Evolutionary conservation across 2,888 invertebrate genomes (phyloP).

Genomic region (Lobophora halterata): DNA sequence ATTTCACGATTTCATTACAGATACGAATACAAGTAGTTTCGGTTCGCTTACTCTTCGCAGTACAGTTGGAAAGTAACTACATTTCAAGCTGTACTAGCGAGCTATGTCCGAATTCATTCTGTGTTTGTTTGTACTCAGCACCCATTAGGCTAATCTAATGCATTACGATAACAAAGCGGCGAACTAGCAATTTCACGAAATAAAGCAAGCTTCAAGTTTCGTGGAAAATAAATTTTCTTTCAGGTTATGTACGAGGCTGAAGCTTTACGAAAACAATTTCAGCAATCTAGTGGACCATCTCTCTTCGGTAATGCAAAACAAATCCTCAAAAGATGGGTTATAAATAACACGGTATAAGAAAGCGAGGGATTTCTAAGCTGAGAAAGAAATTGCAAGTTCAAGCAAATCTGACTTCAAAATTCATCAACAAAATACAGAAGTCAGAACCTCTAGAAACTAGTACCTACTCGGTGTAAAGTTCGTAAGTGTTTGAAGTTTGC

Average conservation of each 20-base stretch:
- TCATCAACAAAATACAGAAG: conserved; percentile 12
- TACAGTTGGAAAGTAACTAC: conserved; percentile 9
- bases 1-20: conserved; percentile 35
- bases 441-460: conserved; percentile 10
- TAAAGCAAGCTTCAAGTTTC: conserved; percentile 8
- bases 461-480: conserved; percentile 10
- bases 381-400: conserved; percentile 9
- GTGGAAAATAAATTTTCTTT: conserved; percentile 10
- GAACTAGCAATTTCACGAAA: conserved; percentile 12
- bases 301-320: conserved; percentile 22
- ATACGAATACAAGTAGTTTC: conserved; percentile 23
- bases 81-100: conserved; percentile 6
- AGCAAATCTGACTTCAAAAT: too few species aligned
- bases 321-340: conserved; percentile 24
- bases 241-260: too few species aligned
- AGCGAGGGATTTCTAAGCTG: conserved; percentile 14
- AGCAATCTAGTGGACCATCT: conserved; percentile 16
- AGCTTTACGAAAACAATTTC: too few species aligned
- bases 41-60: conserved; percentile 24
- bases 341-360: conserved; percentile 19
- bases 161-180: conserved; percentile 18
- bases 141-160: conserved; percentile 18
- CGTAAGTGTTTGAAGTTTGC: conserved; percentile 15
- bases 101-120: conserved; percentile 4
- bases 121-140: conserved; percentile 9